Conservation (phyloP, 2,113 vertebrate species). For the Dromiciops gliroides region DNA sequence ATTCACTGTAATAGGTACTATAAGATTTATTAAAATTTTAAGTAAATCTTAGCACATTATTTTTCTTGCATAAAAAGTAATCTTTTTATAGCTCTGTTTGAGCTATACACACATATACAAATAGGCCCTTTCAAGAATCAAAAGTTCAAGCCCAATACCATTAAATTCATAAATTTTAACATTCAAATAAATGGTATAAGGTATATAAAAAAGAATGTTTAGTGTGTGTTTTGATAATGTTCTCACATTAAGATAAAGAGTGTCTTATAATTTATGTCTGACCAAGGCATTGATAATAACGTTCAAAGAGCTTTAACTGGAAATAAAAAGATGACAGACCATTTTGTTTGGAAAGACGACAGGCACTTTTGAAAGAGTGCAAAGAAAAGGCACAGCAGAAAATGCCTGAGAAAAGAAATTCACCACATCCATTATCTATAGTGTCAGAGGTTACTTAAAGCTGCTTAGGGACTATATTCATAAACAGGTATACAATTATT, state of each 20-base stretch:
- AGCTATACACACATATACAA: not conserved
- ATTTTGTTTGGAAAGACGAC: not conserved
- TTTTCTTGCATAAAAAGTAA: constrained; percentile 41
- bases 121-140: constrained; percentile 16
- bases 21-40: constrained; percentile 76
- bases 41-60: constrained; percentile 58
- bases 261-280: constrained; percentile 29
- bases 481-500: not conserved
- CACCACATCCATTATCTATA: constrained; percentile 10
- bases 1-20: constrained; percentile 77
- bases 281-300: not conserved
- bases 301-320: not conserved
- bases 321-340: not conserved
- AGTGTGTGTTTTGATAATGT: constrained; percentile 19
- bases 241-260: constrained; percentile 1
- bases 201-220: not conserved
- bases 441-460: not conserved
- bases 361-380: not conserved
- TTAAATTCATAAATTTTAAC: constrained; percentile 13
- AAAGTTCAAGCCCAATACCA: constrained; percentile 17
- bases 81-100: constrained; percentile 22
- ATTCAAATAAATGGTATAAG: constrained; percentile 24
- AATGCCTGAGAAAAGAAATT: constrained; percentile 34
- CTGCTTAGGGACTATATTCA: not conserved
- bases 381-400: constrained; percentile 25